A percentile compares a stretch with the other conserved stretches of the same genome.
phyloP scores from a whole-genome alignment of 2,113 vertebrate genomes.

The Amblyopsis rosae region DNA sequence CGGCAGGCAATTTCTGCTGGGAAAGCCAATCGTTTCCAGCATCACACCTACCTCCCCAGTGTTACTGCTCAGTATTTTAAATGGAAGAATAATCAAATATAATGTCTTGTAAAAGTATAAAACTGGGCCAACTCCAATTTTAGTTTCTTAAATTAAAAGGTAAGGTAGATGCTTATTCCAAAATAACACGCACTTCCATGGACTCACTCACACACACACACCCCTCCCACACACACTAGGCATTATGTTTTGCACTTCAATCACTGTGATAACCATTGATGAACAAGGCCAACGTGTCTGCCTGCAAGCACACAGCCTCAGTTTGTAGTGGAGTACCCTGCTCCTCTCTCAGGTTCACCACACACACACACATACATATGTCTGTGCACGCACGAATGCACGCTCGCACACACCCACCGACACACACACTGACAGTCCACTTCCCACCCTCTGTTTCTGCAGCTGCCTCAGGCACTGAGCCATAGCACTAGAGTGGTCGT shows the following conservation, averaged over 20 bases:
- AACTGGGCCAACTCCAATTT: too few species aligned
- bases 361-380: background rate
- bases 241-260: background rate
- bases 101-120: too few species aligned
- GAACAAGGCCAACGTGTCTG: slow-evolving; percentile 1
- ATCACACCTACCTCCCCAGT: too few species aligned
- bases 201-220: background rate
- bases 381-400: too few species aligned
- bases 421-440: slow-evolving; percentile 18
- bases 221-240: background rate
- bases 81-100: too few species aligned
- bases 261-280: background rate
- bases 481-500: slow-evolving; percentile 3
- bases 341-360: background rate
- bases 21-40: too few species aligned
- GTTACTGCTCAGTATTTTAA: too few species aligned
- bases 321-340: background rate
- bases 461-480: slow-evolving; percentile 25
- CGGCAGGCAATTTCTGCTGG: too few species aligned
- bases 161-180: too few species aligned
- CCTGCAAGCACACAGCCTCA: slow-evolving; percentile 15
- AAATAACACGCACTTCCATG: background rate
- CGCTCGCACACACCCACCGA: background rate
- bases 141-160: too few species aligned
- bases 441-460: slow-evolving; percentile 31